Percentiles rank a stretch among this genome's conserved stretches.
These are phyloP conservation scores for Psittacula cyanocephala DNA, from an alignment of 2,113 vertebrate genomes.

Conservation along the genomic window DNA sequence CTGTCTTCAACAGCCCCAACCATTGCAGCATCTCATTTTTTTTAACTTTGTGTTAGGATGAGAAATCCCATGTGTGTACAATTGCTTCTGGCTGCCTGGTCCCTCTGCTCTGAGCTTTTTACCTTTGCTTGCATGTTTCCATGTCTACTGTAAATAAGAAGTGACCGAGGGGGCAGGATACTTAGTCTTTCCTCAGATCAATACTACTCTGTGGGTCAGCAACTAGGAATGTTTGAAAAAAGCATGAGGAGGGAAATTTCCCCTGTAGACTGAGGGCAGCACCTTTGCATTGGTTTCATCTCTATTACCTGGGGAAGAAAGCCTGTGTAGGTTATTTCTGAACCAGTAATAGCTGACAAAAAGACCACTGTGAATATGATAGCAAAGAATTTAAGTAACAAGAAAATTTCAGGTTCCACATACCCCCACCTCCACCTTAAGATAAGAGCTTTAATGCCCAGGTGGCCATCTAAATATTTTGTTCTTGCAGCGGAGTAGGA, in stretches of 20 bases:
- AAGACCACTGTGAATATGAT: not conserved
- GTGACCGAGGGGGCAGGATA: not conserved
- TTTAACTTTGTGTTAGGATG: not conserved
- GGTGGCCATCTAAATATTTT: not conserved
- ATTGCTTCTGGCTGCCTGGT: not conserved
- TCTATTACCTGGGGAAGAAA: not conserved
- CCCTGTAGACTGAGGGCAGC: not conserved
- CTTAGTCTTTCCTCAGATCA: not conserved
- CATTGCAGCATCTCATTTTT: conserved; percentile 19
- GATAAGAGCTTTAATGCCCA: not conserved
- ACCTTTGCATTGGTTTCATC: not conserved
- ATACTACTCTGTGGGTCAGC: not conserved
- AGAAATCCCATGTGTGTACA: not conserved
- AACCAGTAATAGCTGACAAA: not conserved
- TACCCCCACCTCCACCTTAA: fast-evolving
- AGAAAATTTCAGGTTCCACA: not conserved
- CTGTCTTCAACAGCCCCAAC: not conserved
- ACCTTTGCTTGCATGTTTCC: not conserved
- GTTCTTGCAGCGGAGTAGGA: not conserved
- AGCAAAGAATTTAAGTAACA: not conserved
- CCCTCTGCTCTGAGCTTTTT: not conserved
- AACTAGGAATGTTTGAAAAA: not conserved
- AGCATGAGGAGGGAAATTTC: not conserved
- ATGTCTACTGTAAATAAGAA: not conserved
- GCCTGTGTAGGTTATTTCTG: not conserved